phyloP scores from a whole-genome alignment of 2,888 invertebrate genomes.

The Leptopterna dolabrata region DNA sequence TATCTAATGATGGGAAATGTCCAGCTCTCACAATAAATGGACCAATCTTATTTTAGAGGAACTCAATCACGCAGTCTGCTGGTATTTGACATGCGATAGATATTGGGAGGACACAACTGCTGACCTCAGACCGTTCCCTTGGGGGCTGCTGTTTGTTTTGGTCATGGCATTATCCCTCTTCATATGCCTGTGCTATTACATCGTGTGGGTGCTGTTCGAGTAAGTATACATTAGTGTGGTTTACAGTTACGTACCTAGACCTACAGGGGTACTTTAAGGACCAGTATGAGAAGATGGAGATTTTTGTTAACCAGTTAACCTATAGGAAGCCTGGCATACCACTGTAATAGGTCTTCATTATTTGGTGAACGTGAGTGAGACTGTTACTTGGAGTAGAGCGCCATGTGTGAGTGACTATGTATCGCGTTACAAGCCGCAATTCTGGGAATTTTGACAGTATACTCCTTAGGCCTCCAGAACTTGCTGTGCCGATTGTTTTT shows the following conservation, averaged over 20 bases:
- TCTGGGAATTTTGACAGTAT: too few species aligned
- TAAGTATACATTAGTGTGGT: slow-evolving; percentile 69
- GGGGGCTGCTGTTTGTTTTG: slow-evolving; percentile 81
- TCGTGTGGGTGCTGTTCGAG: slow-evolving; percentile 94
- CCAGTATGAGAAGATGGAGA: neutral
- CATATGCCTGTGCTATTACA: slow-evolving; percentile 90
- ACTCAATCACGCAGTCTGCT: slow-evolving; percentile 88
- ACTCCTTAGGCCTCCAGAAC: too few species aligned
- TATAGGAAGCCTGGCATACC: too few species aligned
- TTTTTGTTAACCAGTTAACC: neutral
- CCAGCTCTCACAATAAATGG: too few species aligned
- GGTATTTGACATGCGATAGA: slow-evolving; percentile 91
- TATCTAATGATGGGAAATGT: too few species aligned
- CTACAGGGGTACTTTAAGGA: slow-evolving; percentile 63
- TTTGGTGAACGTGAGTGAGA: too few species aligned
- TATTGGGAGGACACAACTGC: slow-evolving; percentile 89
- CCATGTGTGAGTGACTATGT: too few species aligned
- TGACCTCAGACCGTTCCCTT: slow-evolving; percentile 81
- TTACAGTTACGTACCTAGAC: neutral
- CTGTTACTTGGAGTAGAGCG: too few species aligned
- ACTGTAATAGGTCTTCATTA: too few species aligned
- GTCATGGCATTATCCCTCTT: slow-evolving; percentile 85
- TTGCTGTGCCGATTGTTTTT: too few species aligned
- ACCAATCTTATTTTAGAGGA: slow-evolving; percentile 74
- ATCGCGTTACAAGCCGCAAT: too few species aligned